Conservation (phyloP, 2,888 invertebrate species). For the Drosophila nigricruria region DNA sequence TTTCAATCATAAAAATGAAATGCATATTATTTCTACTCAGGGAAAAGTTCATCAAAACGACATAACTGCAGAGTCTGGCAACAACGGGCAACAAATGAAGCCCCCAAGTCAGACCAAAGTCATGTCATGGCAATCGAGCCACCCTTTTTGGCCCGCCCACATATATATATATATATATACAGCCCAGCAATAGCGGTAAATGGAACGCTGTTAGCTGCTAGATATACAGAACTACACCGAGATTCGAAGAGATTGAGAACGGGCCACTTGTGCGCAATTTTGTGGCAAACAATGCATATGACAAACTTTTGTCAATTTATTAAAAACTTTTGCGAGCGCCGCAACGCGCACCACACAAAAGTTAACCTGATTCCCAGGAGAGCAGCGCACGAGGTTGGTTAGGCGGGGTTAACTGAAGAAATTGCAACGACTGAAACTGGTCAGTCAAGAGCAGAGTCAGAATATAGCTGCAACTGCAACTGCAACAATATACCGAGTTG, state of each 20-base stretch:
- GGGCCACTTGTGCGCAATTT: conserved; percentile 66
- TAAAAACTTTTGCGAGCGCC: conserved; percentile 64
- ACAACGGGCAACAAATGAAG: conserved; percentile 53
- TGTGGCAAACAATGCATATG: conserved; percentile 77
- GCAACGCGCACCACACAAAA: conserved; percentile 34
- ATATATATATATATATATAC: background rate
- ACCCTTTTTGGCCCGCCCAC: conserved; percentile 21
- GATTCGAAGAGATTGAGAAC: conserved; percentile 49
- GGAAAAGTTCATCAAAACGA: conserved; percentile 73
- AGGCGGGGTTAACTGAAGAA: conserved; percentile 10
- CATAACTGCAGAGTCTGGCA: conserved; percentile 49
- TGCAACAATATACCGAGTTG: conserved; percentile 44
- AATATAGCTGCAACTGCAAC: conserved; percentile 31
- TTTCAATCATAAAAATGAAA: conserved; percentile 22
- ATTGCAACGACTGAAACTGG: conserved; percentile 52
- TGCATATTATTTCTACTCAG: conserved; percentile 25
- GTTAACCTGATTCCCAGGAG: conserved; percentile 81
- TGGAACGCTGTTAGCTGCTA: conserved; percentile 38
- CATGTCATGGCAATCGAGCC: conserved; percentile 32
- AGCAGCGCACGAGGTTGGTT: too few species aligned
- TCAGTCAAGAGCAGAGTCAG: conserved; percentile 40
- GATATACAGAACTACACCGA: conserved; percentile 4
- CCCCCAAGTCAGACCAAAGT: conserved; percentile 16
- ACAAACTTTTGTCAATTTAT: conserved; percentile 82
- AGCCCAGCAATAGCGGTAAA: conserved; percentile 41